Conservation (phyloP, 2,888 invertebrate species). For the Phytoseiulus persimilis region DNA sequence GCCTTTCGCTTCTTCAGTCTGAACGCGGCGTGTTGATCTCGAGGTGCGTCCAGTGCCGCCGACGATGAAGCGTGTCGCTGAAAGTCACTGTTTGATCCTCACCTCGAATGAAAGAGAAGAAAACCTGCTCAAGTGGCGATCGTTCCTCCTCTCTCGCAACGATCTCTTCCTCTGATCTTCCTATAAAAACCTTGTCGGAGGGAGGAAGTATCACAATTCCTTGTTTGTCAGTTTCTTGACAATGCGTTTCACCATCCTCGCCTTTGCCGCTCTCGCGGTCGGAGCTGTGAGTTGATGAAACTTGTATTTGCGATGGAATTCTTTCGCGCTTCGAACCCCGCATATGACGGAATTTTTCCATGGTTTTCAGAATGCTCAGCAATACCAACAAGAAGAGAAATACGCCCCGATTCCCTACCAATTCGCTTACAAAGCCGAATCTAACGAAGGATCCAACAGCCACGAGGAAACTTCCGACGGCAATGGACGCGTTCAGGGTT, state of each 20-base stretch:
- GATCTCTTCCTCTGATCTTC: background rate
- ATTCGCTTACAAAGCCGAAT: constrained; percentile 31
- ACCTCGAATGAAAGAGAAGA: background rate
- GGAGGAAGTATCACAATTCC: background rate
- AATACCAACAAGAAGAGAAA: background rate
- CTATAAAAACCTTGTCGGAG: background rate
- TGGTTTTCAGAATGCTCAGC: background rate
- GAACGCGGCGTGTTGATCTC: background rate
- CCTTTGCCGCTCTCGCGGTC: background rate
- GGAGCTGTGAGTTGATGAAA: background rate
- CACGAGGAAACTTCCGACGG: constrained; percentile 24
- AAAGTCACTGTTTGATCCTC: background rate
- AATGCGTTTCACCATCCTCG: background rate
- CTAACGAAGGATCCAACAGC: constrained; percentile 24
- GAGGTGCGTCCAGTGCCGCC: background rate
- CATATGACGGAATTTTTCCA: background rate
- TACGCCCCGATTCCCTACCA: constrained; percentile 24
- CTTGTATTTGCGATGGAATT: too few relatives aligned
- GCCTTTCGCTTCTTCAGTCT: background rate
- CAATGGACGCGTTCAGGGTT: constrained; percentile 10
- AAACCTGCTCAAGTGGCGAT: background rate
- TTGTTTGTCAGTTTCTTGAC: background rate
- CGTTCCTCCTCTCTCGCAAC: background rate
- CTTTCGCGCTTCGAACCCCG: too few relatives aligned
- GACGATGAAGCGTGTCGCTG: background rate